These are phyloP conservation scores for Cynodonichthys magdalenae DNA, from an alignment of 2,797 vertebrate species.

Conservation along the genomic window DNA sequence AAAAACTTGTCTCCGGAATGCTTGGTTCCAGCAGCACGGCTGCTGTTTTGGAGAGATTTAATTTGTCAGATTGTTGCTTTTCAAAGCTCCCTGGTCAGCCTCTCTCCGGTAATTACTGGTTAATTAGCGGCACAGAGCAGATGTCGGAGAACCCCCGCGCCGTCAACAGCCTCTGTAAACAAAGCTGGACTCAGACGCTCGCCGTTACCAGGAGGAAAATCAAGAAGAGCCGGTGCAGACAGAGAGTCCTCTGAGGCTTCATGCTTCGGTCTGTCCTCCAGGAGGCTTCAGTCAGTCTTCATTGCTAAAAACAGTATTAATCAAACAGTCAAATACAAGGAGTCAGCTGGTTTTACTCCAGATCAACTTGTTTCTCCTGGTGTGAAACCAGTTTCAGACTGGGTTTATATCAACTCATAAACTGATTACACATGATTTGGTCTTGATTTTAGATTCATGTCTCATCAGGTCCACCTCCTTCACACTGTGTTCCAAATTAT, in stretches of 20 bases:
- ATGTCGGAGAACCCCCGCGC: constrained; percentile 90
- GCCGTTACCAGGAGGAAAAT: constrained; percentile 27
- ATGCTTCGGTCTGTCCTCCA: constrained; percentile 13
- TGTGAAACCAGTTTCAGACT: too few relatives aligned
- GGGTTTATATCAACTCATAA: too few relatives aligned
- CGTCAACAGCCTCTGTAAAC: constrained; percentile 94
- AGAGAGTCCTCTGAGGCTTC: neutral
- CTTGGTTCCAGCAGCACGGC: constrained; percentile 30
- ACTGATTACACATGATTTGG: too few relatives aligned
- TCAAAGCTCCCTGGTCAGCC: constrained; percentile 86
- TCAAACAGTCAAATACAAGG: too few relatives aligned
- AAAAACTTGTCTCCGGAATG: neutral
- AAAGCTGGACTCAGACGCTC: constrained; percentile 91
- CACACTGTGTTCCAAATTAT: too few relatives aligned
- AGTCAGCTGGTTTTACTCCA: too few relatives aligned
- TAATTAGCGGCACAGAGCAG: constrained; percentile 96
- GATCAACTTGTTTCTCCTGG: too few relatives aligned
- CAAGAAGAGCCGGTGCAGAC: constrained; percentile 62
- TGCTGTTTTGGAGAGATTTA: constrained; percentile 80
- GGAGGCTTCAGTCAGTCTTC: too few relatives aligned
- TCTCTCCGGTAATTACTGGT: constrained; percentile 89
- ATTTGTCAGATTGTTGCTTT: constrained; percentile 88
- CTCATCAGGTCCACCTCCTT: too few relatives aligned
- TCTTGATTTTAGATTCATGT: too few relatives aligned
- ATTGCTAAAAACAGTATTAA: too few relatives aligned